phyloP scores from a whole-genome alignment of 2,113 vertebrate species.

The Centrocercus urophasianus region DNA sequence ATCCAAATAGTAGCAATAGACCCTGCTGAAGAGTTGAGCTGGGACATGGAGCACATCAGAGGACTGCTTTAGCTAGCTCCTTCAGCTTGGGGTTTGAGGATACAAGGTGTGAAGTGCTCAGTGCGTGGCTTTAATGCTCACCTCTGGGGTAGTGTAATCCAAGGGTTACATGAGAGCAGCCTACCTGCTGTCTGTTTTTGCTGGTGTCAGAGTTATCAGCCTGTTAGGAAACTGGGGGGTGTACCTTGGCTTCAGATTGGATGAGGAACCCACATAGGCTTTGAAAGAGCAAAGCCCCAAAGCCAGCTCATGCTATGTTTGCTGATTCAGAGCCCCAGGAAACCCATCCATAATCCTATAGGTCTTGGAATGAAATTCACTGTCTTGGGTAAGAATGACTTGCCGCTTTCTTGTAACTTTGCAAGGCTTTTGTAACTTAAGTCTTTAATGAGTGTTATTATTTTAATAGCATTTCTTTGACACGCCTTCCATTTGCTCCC shows the following conservation, averaged over 20 bases:
- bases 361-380: neutral
- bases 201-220: neutral
- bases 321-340: neutral
- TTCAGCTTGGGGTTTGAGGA: neutral
- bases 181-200: neutral
- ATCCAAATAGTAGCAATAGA: neutral
- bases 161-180: neutral
- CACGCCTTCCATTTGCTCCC: slow-evolving; percentile 48
- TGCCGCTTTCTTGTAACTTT: slow-evolving; percentile 28
- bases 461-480: slow-evolving; percentile 53
- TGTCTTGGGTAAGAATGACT: neutral
- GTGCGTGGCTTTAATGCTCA: neutral
- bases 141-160: neutral
- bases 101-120: neutral
- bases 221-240: slow-evolving; percentile 23
- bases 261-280: neutral
- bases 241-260: neutral
- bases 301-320: neutral
- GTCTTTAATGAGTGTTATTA: slow-evolving; percentile 52
- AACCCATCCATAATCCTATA: neutral
- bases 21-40: neutral
- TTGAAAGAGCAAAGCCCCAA: neutral
- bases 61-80: neutral
- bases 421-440: slow-evolving; percentile 35
- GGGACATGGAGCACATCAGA: neutral